A percentile compares a stretch with the other conserved stretches of the same genome.
Evolutionary conservation across 2,888 invertebrate species (phyloP).

Genomic region (Latheticus oryzae): DNA sequence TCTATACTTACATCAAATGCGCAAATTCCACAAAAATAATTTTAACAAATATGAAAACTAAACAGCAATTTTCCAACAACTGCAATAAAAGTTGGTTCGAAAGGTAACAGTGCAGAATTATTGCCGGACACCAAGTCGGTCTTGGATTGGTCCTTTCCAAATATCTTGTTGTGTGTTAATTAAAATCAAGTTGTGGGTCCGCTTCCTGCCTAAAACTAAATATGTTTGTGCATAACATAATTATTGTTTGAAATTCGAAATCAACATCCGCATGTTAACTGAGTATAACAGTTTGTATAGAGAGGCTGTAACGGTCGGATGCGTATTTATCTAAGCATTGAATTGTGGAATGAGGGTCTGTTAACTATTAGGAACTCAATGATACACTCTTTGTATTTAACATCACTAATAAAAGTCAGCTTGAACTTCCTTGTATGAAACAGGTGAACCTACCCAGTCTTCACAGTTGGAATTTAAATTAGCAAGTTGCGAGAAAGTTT

Average conservation of each 20-base stretch:
- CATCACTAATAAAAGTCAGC: conserved; percentile 15
- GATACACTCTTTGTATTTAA: conserved; percentile 20
- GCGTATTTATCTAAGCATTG: conserved; percentile 45
- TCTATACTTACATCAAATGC: too few relatives aligned
- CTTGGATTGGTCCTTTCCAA: conserved; percentile 28
- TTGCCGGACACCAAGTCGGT: too few relatives aligned
- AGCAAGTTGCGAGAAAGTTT: conserved; percentile 22
- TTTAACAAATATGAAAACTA: too few relatives aligned
- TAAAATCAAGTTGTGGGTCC: conserved; percentile 39
- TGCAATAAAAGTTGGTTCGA: too few relatives aligned
- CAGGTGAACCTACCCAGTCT: conserved; percentile 12
- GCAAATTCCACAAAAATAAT: too few relatives aligned
- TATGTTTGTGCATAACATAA: conserved; percentile 40
- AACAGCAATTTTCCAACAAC: too few relatives aligned
- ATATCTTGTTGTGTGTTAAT: conserved; percentile 34
- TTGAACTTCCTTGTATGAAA: conserved; percentile 5
- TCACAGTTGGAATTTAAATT: conserved; percentile 30
- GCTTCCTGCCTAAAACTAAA: conserved; percentile 38
- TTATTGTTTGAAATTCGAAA: conserved; percentile 44
- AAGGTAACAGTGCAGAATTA: too few relatives aligned
- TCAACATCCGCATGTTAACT: conserved; percentile 44
- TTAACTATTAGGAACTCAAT: conserved; percentile 20
- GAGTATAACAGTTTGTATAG: conserved; percentile 43
- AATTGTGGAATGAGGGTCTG: conserved; percentile 35
- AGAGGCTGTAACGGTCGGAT: conserved; percentile 41